These are phyloP conservation scores for Galerucella nymphaeae DNA, from an alignment of 2,888 invertebrate species.

Conservation along the genomic window DNA sequence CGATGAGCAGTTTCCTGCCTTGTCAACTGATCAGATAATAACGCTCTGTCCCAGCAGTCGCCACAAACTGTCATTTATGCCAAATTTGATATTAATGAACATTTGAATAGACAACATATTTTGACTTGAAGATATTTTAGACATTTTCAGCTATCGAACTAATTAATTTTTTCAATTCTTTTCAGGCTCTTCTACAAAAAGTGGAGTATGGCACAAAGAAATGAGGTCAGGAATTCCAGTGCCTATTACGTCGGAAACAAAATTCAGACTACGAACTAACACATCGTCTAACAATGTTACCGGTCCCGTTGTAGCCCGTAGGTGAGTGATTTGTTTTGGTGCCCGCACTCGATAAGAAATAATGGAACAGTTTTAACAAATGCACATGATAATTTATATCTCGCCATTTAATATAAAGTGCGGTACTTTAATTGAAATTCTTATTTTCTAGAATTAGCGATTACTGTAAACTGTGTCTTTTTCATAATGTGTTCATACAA, in stretches of 20 bases:
- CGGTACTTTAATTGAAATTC: too few relatives aligned
- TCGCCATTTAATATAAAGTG: background rate
- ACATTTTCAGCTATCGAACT: too few relatives aligned
- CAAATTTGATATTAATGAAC: too few relatives aligned
- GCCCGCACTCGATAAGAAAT: slow-evolving; percentile 20
- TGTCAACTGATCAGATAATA: too few relatives aligned
- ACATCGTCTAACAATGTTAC: slow-evolving; percentile 34
- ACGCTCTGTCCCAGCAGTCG: too few relatives aligned
- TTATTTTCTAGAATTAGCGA: too few relatives aligned
- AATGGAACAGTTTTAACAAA: slow-evolving; percentile 1
- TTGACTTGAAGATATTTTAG: too few relatives aligned
- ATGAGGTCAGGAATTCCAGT: slow-evolving; percentile 63
- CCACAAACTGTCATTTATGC: too few relatives aligned
- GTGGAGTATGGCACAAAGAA: slow-evolving; percentile 55
- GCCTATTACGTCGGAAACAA: slow-evolving; percentile 53
- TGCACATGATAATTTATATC: background rate
- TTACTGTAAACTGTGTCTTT: too few relatives aligned
- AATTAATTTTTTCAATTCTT: background rate
- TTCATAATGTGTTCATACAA: too few relatives aligned
- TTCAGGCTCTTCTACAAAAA: slow-evolving; percentile 52
- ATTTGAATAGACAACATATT: too few relatives aligned
- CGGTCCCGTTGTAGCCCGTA: slow-evolving; percentile 52
- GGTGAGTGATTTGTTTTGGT: slow-evolving; percentile 45
- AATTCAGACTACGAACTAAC: slow-evolving; percentile 51
- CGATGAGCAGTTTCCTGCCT: too few relatives aligned